Evolutionary conservation across 1,140 invertebrate genomes (phyloP), one percentile per base, ranked within the genome.

Genomic region (Daktulosphaira vitifoliae): DNA sequence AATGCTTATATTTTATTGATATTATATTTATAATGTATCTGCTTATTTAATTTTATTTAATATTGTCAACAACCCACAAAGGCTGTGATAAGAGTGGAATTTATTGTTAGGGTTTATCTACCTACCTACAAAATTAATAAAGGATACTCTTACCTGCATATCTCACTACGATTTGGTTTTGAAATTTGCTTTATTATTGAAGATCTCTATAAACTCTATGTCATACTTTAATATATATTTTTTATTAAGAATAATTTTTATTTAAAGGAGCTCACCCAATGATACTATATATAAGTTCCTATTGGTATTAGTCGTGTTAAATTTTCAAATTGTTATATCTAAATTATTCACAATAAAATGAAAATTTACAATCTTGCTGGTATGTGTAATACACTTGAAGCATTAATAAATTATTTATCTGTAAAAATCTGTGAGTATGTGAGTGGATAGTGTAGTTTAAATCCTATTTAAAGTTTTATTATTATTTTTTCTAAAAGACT

Each of bases 21-120:
- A n/a, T n/a, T 48, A 16, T 20, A 33, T 62, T 33, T 29, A 33
- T 48, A 46, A 46, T 29, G 42, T 62, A 29, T 39, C 5, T n/a
- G n/a, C n/a, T n/a, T 20, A 48, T 11, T 29, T 62, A 33, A 48
- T 62, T 62, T 33, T 46, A 15, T 62, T 46, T n/a, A 62, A 62
- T 33, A 62, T 62, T 62, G 56, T 62, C 56, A 62, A 48, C 56
- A 62, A 62, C 42, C 56, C 42, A 15, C 44, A 29, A 62, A 62
- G 56, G 56, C 42, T 59, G 54, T 59, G 54, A 59, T 59, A 59
- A 59, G 44, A 29, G 13, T 46, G 44, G 38, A n/a, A 33, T 33
- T 6, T 56, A 44, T 18, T 56, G 20, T 56, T 42, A 56, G 53
- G 38, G 23, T 42, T 56, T 42, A 11, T 20, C 22, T 8, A 11